Evolutionary conservation across 1,140 invertebrate species (phyloP).

Genomic region (Drosophila prosaltans): DNA sequence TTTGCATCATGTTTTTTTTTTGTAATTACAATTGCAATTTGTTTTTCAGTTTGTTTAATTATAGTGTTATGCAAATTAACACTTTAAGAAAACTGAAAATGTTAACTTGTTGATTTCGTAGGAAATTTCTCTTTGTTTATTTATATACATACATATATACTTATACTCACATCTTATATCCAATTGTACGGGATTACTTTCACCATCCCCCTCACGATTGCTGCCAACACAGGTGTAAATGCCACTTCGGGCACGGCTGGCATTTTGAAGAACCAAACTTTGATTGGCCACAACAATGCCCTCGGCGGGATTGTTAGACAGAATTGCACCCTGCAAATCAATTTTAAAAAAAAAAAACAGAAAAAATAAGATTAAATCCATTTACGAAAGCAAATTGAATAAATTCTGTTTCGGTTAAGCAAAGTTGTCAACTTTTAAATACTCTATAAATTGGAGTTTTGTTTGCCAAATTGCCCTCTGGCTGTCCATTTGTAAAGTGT

Average conservation of each 20-base stretch:
- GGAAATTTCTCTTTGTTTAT: too few species aligned
- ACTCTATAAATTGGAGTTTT: neutral
- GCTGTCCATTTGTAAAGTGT: too few species aligned
- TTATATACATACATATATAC: neutral
- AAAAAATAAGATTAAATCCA: conserved; percentile 26
- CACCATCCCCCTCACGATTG: conserved; percentile 93
- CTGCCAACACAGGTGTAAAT: conserved; percentile 93
- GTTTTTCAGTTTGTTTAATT: conserved; percentile 45
- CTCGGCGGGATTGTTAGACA: conserved; percentile 89
- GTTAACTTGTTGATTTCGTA: conserved; percentile 5
- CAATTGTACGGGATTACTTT: conserved; percentile 91
- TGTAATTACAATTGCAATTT: neutral
- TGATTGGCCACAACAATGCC: conserved; percentile 94
- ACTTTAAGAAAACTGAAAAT: conserved; percentile 24
- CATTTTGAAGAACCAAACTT: conserved; percentile 91
- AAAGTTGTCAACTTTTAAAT: neutral
- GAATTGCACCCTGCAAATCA: conserved; percentile 85
- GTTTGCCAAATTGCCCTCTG: neutral
- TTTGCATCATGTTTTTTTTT: too few species aligned
- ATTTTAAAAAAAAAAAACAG: conserved; percentile 23
- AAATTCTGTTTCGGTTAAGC: neutral
- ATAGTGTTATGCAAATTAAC: conserved; percentile 63
- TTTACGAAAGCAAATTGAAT: conserved; percentile 4
- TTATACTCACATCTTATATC: conserved; percentile 93
- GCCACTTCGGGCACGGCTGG: conserved; percentile 89